phyloP scores from a whole-genome alignment of 2,888 invertebrate genomes.

The Diachrysia chrysitis region DNA sequence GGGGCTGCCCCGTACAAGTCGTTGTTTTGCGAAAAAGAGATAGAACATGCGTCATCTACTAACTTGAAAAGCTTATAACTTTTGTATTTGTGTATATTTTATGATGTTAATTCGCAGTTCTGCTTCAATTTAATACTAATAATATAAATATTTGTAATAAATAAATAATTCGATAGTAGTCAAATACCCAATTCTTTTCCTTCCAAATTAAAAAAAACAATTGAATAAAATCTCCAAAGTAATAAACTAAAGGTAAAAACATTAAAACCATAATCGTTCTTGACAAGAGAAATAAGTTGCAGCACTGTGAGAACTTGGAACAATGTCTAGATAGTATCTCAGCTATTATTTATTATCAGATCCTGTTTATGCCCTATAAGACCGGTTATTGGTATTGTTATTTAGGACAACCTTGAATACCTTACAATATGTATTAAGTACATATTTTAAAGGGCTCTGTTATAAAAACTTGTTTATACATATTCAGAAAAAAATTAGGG shows the following conservation, averaged over 20 bases:
- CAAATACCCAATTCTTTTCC: no score
- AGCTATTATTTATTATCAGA: conserved; percentile 43
- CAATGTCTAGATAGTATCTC: conserved; percentile 47
- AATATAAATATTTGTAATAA: no score
- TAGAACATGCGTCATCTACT: no score
- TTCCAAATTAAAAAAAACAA: no score
- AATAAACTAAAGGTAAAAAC: conserved; percentile 26
- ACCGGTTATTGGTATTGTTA: conserved; percentile 25
- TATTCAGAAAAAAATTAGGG: conserved; percentile 14
- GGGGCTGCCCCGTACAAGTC: no score
- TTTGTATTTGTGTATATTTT: no score
- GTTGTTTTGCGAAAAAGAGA: no score
- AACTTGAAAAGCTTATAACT: no score
- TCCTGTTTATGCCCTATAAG: conserved; percentile 19
- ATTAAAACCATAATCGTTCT: conserved; percentile 17
- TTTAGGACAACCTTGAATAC: conserved; percentile 21
- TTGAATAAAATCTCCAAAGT: background rate
- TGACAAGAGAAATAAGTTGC: conserved; percentile 31
- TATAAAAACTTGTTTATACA: background rate
- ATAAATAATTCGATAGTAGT: no score
- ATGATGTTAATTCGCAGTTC: no score
- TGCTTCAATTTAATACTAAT: no score
- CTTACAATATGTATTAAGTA: conserved; percentile 11
- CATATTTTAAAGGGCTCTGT: background rate
- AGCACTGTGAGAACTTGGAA: conserved; percentile 37